These are phyloP conservation scores for Chrysotoxum bicinctum DNA, from an alignment of 2,888 invertebrate species.

Conservation along the genomic window DNA sequence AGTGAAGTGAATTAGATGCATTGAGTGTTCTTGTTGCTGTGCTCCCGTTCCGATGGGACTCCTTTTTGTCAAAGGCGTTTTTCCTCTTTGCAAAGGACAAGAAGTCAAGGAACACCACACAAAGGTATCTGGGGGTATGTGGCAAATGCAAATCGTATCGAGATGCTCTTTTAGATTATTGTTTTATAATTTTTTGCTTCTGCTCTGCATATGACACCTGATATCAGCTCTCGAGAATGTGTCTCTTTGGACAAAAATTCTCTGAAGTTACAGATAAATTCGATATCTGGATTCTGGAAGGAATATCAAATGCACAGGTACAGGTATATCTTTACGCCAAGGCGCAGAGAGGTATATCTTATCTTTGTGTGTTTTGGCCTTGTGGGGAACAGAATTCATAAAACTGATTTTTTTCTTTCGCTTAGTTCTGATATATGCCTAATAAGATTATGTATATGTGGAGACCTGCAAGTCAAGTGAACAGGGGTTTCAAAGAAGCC, in stretches of 20 bases:
- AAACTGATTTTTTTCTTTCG: conserved; percentile 17
- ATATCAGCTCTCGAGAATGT: conserved; percentile 39
- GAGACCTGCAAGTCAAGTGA: conserved; percentile 34
- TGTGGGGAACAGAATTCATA: conserved; percentile 40
- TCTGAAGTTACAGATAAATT: conserved; percentile 68
- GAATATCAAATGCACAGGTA: conserved; percentile 38
- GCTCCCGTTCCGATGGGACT: conserved; percentile 16
- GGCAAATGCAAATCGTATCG: conserved; percentile 66
- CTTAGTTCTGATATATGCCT: conserved; percentile 34
- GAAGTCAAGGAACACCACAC: neutral
- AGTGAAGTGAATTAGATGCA: conserved; percentile 70
- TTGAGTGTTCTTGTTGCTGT: conserved; percentile 50
- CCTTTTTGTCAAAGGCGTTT: conserved; percentile 39
- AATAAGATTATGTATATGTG: conserved; percentile 61
- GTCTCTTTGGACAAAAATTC: conserved; percentile 48
- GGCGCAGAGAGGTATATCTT: conserved; percentile 7
- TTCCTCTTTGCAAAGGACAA: neutral
- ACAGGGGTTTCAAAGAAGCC: conserved; percentile 8
- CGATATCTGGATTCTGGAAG: conserved; percentile 49
- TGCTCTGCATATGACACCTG: conserved; percentile 70
- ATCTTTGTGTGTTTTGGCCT: conserved; percentile 5
- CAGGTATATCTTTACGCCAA: neutral
- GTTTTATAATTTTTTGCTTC: conserved; percentile 65
- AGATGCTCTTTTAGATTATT: conserved; percentile 46
- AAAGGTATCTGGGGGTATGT: conserved; percentile 34